Conservation (phyloP, 2,113 vertebrate genomes). For the Pica pica region DNA sequence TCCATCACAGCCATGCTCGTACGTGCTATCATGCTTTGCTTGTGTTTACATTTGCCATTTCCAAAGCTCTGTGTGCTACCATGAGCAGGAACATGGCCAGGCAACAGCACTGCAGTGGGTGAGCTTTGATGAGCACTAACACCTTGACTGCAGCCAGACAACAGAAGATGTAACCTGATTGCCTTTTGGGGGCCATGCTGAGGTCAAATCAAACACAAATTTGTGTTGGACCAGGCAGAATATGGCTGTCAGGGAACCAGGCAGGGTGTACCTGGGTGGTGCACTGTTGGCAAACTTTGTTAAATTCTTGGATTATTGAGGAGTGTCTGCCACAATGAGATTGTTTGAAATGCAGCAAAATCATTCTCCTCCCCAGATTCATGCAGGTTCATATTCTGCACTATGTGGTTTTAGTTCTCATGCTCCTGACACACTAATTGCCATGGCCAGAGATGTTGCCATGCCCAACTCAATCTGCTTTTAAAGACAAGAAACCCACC, state of each 20-base stretch:
- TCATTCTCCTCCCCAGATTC: background rate
- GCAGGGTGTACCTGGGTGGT: background rate
- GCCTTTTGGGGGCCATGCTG: background rate
- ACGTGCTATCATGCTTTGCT: background rate
- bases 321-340: background rate
- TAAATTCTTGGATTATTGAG: background rate
- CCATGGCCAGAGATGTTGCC: background rate
- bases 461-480: background rate
- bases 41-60: background rate
- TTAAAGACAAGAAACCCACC: background rate
- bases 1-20: fast-evolving
- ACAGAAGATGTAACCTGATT: background rate
- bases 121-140: background rate
- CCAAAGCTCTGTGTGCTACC: background rate
- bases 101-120: background rate
- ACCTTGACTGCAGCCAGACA: background rate
- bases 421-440: background rate
- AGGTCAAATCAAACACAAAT: background rate
- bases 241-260: background rate
- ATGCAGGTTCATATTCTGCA: background rate
- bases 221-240: background rate
- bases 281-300: background rate
- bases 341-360: background rate
- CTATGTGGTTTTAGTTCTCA: fast-evolving
- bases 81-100: background rate